phyloP scores from a whole-genome alignment of 2,888 invertebrate species.

The Brenthis ino region DNA sequence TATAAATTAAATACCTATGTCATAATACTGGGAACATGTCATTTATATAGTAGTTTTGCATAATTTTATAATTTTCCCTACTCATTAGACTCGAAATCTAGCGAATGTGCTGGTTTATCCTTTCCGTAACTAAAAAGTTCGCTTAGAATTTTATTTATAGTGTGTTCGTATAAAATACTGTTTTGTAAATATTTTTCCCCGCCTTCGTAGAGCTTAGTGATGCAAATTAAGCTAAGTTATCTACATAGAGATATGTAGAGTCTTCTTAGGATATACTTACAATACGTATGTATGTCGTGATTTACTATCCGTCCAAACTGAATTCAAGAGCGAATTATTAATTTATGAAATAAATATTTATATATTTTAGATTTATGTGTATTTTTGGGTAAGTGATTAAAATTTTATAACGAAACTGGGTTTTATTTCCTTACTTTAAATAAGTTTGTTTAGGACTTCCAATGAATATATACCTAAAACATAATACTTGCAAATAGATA shows the following conservation, averaged over 20 bases:
- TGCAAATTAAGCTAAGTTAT: slow-evolving; percentile 31
- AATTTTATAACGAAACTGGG: slow-evolving; percentile 42
- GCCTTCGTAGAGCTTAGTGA: slow-evolving; percentile 40
- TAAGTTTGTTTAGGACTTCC: too few species aligned
- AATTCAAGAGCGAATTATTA: slow-evolving; percentile 54
- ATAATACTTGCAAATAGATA: not conserved
- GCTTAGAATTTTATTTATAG: too few species aligned
- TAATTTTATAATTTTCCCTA: slow-evolving; percentile 16
- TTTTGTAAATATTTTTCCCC: slow-evolving; percentile 40
- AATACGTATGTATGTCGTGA: slow-evolving; percentile 69
- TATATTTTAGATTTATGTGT: slow-evolving; percentile 48
- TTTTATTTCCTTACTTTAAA: slow-evolving; percentile 38
- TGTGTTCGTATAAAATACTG: not conserved
- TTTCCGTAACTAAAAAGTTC: too few species aligned
- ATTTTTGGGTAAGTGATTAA: slow-evolving; percentile 55
- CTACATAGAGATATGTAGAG: slow-evolving; percentile 70
- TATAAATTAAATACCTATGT: slow-evolving; percentile 3
- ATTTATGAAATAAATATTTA: slow-evolving; percentile 47
- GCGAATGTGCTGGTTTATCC: not conserved
- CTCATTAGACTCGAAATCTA: not conserved
- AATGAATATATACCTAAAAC: too few species aligned
- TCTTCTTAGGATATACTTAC: slow-evolving; percentile 61
- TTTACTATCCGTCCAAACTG: slow-evolving; percentile 63
- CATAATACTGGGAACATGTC: slow-evolving; percentile 7
- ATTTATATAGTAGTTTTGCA: slow-evolving; percentile 16